These are phyloP conservation scores for Lagria hirta DNA, from an alignment of 2,888 invertebrate genomes.

Conservation along the genomic window DNA sequence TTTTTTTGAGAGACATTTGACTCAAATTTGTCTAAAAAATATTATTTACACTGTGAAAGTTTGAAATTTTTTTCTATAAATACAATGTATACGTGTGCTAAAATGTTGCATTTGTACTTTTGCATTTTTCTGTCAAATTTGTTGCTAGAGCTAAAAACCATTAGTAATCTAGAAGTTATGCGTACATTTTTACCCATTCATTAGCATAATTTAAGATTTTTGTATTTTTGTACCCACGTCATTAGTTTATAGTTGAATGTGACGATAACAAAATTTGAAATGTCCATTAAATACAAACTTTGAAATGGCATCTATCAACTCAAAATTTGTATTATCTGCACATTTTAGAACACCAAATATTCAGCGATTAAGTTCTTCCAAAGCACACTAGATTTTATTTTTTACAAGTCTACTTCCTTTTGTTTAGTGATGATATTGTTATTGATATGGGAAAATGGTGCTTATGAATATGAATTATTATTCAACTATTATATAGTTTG, in stretches of 20 bases:
- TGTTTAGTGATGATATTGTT: conserved; percentile 12
- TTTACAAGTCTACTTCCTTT: conserved; percentile 7
- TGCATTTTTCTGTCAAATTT: too few species aligned
- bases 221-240: conserved; percentile 33
- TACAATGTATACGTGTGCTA: too few species aligned
- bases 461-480: conserved; percentile 23
- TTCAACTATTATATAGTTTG: too few species aligned
- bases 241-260: too few species aligned
- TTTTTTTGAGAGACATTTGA: too few species aligned
- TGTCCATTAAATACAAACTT: background rate
- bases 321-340: too few species aligned
- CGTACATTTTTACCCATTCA: conserved; percentile 11
- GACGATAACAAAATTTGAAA: too few species aligned
- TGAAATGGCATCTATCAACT: background rate
- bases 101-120: too few species aligned
- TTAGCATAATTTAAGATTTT: conserved; percentile 27
- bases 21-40: too few species aligned
- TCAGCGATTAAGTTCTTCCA: conserved; percentile 24
- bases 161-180: conserved; percentile 3
- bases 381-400: conserved; percentile 8
- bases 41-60: too few species aligned
- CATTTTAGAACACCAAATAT: conserved; percentile 20
- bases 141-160: too few species aligned
- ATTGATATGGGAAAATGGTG: conserved; percentile 20
- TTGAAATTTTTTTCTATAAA: too few species aligned